Evolutionary conservation across 1,140 invertebrate species (phyloP).

Genomic region (Bactericera cockerelli): DNA sequence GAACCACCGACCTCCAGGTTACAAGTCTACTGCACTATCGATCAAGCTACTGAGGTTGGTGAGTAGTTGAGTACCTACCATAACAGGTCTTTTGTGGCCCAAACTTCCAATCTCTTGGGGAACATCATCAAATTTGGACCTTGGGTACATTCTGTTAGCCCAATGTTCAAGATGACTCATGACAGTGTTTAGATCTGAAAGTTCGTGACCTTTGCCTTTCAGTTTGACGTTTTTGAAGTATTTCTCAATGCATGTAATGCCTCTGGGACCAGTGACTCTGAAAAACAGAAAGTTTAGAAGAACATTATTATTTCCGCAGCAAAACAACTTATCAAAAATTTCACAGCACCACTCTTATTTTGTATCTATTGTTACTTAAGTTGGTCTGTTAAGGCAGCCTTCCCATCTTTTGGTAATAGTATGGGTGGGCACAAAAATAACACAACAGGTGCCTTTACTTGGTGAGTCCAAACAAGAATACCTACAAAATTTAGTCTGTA

Average conservation of each 20-base stretch:
- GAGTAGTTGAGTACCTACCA: slow-evolving; percentile 13
- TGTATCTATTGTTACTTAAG: too few species aligned
- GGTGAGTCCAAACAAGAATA: too few species aligned
- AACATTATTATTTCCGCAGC: too few species aligned
- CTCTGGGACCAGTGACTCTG: slow-evolving; percentile 52
- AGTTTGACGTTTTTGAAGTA: slow-evolving; percentile 71
- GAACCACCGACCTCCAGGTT: too few species aligned
- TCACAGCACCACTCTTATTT: too few species aligned
- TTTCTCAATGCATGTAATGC: slow-evolving; percentile 56
- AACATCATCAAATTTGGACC: slow-evolving; percentile 33
- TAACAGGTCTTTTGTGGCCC: slow-evolving; percentile 18
- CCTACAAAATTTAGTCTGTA: too few species aligned
- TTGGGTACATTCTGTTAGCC: slow-evolving; percentile 79
- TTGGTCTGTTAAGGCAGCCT: neutral
- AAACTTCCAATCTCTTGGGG: slow-evolving; percentile 19
- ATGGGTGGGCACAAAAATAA: neutral
- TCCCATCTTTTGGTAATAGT: neutral
- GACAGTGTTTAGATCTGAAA: slow-evolving; percentile 60
- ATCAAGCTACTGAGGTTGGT: too few species aligned
- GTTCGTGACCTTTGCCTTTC: slow-evolving; percentile 69
- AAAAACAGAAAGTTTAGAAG: slow-evolving; percentile 12
- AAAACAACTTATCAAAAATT: too few species aligned
- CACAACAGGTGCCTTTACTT: neutral
- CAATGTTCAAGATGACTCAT: slow-evolving; percentile 79
- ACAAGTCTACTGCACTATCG: too few species aligned